Conservation (phyloP, 2,888 invertebrate species). For the Strigamia maritima region DNA sequence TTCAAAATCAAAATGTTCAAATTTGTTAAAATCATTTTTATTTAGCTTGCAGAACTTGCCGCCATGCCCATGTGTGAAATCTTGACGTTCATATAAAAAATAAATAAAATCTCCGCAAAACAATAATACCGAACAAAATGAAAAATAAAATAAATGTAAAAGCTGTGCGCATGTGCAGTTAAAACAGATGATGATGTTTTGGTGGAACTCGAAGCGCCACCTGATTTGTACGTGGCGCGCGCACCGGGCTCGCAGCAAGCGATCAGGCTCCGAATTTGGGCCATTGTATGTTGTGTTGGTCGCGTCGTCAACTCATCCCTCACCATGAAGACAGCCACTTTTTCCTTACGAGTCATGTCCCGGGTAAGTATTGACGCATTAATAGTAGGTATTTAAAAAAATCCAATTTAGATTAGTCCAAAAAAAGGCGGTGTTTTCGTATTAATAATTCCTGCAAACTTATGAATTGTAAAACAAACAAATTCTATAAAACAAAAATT, state of each 20-base stretch:
- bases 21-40: no score
- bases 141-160: neutral
- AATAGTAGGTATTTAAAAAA: neutral
- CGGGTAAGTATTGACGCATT: conserved; percentile 61
- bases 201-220: conserved; percentile 17
- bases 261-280: neutral
- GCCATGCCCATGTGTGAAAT: no score
- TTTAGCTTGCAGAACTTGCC: no score
- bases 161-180: conserved; percentile 2
- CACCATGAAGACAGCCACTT: conserved; percentile 74
- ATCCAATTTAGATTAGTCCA: neutral
- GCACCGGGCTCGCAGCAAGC: conserved; percentile 27
- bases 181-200: neutral
- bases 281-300: conserved; percentile 15
- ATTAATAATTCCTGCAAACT: neutral
- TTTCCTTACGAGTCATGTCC: conserved; percentile 73
- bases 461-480: neutral
- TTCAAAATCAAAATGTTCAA: no score
- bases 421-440: neutral
- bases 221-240: conserved; percentile 28
- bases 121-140: neutral
- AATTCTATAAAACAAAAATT: neutral
- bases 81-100: neutral
- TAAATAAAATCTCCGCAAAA: neutral
- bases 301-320: conserved; percentile 38